These are phyloP conservation scores for Rhabdophis nuchalis DNA, from an alignment of 2,797 vertebrate genomes.

Conservation along the genomic window DNA sequence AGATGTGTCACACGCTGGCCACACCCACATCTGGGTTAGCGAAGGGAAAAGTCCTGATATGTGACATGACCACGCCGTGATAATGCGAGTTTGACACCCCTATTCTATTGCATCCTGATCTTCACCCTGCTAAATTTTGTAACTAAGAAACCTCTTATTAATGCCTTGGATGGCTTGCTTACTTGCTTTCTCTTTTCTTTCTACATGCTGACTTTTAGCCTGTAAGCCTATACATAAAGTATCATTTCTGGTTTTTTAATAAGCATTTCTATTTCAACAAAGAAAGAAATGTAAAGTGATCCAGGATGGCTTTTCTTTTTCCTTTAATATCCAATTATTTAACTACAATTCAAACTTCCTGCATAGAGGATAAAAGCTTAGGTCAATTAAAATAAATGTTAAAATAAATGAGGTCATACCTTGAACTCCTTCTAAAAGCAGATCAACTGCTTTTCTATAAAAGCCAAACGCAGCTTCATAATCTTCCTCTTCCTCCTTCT, in stretches of 20 bases:
- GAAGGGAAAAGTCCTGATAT: too few relatives aligned
- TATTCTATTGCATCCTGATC: background rate
- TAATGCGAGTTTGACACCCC: too few relatives aligned
- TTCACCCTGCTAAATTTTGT: background rate
- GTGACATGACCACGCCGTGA: accelerated
- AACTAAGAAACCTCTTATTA: background rate
- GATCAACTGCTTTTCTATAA: constrained; percentile 89
- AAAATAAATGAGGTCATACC: constrained; percentile 67
- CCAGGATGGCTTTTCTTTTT: background rate
- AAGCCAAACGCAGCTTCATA: constrained; percentile 87
- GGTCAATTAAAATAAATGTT: constrained; percentile 10
- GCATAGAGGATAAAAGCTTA: background rate
- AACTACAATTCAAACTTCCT: background rate
- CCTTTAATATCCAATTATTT: background rate
- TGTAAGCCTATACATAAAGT: background rate
- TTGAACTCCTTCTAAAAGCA: constrained; percentile 93
- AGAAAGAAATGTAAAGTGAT: background rate
- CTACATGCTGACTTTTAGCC: background rate
- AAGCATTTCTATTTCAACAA: background rate
- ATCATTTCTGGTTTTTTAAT: background rate
- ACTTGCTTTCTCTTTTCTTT: background rate
- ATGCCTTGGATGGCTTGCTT: background rate
- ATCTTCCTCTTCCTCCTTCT: constrained; percentile 89
- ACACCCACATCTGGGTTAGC: too few relatives aligned
- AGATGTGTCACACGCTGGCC: too few relatives aligned